A percentile compares a stretch with the other conserved stretches of the same genome.
Evolutionary conservation across 2,113 vertebrate genomes (phyloP).

Genomic region (Gambusia affinis): DNA sequence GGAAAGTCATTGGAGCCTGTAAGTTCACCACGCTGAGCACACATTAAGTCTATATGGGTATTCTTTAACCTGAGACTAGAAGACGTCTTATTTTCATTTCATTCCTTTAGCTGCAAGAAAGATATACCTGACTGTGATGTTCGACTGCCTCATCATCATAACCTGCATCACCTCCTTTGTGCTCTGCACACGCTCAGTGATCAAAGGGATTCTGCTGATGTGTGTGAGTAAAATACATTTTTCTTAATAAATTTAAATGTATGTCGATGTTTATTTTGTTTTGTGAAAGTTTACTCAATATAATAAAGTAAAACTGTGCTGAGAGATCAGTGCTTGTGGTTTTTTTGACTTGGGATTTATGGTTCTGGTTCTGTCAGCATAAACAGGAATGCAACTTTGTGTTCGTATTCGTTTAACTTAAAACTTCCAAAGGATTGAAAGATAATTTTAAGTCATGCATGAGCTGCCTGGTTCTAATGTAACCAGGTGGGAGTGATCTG

Average conservation of each 20-base stretch:
- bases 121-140: slow-evolving; percentile 88
- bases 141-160: slow-evolving; percentile 88
- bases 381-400: not conserved
- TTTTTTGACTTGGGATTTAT: no score
- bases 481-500: not conserved
- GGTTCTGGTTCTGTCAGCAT: no score
- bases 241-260: no score
- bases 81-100: not conserved
- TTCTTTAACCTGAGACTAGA: not conserved
- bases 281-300: no score
- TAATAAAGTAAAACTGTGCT: no score
- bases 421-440: not conserved
- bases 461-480: not conserved
- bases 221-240: slow-evolving; percentile 77
- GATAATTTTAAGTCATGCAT: not conserved
- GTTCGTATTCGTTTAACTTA: not conserved
- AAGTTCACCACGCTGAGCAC: slow-evolving; percentile 64
- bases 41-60: not conserved
- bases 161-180: slow-evolving; percentile 85
- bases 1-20: slow-evolving; percentile 91
- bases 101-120: slow-evolving; percentile 84
- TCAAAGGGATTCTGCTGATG: slow-evolving; percentile 87
- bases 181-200: slow-evolving; percentile 88
- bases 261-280: no score
- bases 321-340: no score